Percentiles rank a stretch among this genome's conserved stretches.
These are phyloP conservation scores for Zingel zingel DNA, from an alignment of 2,113 vertebrate genomes.

Conservation along the genomic window DNA sequence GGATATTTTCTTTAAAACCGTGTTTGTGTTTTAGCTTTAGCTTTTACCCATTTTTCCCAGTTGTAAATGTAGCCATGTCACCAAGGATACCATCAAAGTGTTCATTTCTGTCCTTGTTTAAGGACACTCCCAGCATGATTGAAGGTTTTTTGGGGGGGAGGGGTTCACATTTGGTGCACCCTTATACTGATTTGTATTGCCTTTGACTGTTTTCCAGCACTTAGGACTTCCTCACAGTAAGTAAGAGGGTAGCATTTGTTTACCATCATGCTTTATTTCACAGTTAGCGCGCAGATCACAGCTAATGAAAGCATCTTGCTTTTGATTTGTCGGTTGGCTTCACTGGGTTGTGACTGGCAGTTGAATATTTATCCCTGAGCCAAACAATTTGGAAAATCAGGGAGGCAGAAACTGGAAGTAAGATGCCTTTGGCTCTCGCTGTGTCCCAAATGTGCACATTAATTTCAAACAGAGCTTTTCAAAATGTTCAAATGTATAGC, in stretches of 20 bases:
- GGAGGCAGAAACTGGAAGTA: slow-evolving; percentile 52
- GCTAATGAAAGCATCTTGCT: slow-evolving; percentile 37
- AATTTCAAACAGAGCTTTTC: slow-evolving; percentile 35
- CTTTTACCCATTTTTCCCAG: neutral
- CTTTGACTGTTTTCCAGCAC: neutral
- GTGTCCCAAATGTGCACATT: slow-evolving; percentile 44
- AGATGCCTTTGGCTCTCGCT: slow-evolving; percentile 35
- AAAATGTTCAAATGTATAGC: slow-evolving; percentile 30
- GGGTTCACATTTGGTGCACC: neutral
- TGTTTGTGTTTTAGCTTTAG: neutral
- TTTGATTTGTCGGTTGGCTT: slow-evolving; percentile 53
- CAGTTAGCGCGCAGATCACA: slow-evolving; percentile 36
- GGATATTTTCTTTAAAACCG: neutral
- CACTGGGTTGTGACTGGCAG: slow-evolving; percentile 50
- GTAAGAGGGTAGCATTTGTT: slow-evolving; percentile 21
- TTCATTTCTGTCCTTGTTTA: neutral
- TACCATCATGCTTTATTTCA: slow-evolving; percentile 26
- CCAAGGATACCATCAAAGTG: neutral
- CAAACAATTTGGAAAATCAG: slow-evolving; percentile 39
- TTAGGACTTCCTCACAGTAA: slow-evolving; percentile 6
- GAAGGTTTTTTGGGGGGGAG: neutral
- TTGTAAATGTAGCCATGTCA: neutral
- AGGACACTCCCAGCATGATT: neutral
- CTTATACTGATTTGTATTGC: slow-evolving; percentile 7
- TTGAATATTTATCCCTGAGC: slow-evolving; percentile 50